Base-by-base conservation (phyloP, 2,113 vertebrate species). In the Oriolus oriolus region DNA sequence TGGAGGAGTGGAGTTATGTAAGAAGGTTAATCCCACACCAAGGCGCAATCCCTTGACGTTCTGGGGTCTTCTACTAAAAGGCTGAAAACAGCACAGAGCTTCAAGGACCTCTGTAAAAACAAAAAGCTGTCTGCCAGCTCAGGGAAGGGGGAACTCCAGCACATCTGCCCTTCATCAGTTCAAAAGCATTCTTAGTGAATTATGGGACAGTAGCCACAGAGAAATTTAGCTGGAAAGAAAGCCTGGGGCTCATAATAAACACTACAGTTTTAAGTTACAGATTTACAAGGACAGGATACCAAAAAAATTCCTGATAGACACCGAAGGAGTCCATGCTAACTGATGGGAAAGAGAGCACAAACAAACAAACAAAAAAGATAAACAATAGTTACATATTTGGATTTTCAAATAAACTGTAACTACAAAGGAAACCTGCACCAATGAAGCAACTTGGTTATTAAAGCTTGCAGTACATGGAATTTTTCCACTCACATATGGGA, bases 311-410 rank as follows among this genome's bases (percentile, higher is more conserved):
- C 75, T 86, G 53, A 89, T 24, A 91, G 85, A 22, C 50, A 83
- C 26, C 70, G 15, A 35, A 92, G 53, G 16, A 61, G 33, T n/a
- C 19, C 63, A 81, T 59, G 70, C 57, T 96, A 97, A 94, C 69
- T 65, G 57, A 71, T 53, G 35, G 17, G 47, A 91, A 93, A 90
- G 88, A 94, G n/a, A 88, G 54, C 96, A 95, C 19, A 84, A 92
- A 87, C 4, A 35, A 26, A 56, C 19, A 14, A n/a, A n/a, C n/a
- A n/a, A n/a, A 30, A 50, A 13, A 59, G 6, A 50, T 27, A 49
- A 71, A 61, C 26, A 81, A 20, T 23, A 81, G 44, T 54, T 75
- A 66, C 3, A 30, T 65, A 54, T 57, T 49, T 65, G 13, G 10
- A 69, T 75, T 90, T 86, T 88, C 47, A 92, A 83, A 85, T 79